Evolutionary conservation across 2,113 vertebrate species (phyloP).

Genomic region (Microcebus griseorufus): DNA sequence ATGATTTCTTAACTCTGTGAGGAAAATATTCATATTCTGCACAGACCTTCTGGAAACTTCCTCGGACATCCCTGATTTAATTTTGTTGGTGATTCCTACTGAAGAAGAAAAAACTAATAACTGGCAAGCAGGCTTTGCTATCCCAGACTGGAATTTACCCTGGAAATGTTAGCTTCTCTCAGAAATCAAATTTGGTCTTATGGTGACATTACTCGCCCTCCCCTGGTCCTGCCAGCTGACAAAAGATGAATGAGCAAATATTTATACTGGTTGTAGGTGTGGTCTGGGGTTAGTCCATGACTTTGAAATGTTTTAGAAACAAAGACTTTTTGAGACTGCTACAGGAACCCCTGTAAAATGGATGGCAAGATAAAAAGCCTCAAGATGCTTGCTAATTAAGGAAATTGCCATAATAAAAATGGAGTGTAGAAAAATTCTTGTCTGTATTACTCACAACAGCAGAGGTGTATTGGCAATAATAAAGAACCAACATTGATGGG

Average conservation of each 20-base stretch:
- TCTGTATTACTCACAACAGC: neutral
- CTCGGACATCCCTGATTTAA: neutral
- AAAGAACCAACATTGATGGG: neutral
- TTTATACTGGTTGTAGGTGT: neutral
- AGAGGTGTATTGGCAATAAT: neutral
- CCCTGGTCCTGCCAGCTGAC: neutral
- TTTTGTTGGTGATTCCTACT: neutral
- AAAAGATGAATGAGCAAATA: neutral
- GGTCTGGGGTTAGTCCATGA: neutral
- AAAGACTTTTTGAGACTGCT: neutral
- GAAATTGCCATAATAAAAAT: neutral
- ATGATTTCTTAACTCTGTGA: neutral
- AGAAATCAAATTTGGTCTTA: neutral
- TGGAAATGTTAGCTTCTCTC: neutral
- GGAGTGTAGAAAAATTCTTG: neutral
- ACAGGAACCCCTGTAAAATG: neutral
- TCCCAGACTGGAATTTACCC: neutral
- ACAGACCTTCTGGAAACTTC: neutral
- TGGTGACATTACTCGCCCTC: neutral
- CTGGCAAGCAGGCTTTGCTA: neutral
- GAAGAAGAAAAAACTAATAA: neutral
- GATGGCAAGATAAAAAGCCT: neutral
- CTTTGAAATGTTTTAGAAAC: neutral
- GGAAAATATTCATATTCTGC: neutral
- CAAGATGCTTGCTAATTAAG: neutral